Evolutionary conservation across 1,140 invertebrate genomes (phyloP).

Genomic region (Schlechtendalia chinensis): DNA sequence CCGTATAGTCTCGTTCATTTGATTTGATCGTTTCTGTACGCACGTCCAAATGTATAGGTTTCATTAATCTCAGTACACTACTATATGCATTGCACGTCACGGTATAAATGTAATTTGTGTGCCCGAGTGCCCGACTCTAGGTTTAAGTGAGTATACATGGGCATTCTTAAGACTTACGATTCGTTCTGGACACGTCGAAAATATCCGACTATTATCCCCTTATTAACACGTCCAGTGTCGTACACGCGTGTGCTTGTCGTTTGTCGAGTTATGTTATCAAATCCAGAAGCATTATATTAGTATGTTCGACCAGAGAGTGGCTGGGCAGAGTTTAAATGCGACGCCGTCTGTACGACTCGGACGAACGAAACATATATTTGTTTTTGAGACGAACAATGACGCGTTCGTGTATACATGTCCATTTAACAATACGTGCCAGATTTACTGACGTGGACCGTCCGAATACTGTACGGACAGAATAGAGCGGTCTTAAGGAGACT

Average conservation of each 20-base stretch:
- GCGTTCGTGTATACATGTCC: not conserved
- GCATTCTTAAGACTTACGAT: no score
- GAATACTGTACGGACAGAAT: not conserved
- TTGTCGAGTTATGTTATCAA: slow-evolving; percentile 4
- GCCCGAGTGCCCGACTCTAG: no score
- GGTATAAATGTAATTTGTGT: no score
- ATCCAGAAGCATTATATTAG: not conserved
- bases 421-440: no score
- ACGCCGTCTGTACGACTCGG: not conserved
- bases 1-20: not conserved
- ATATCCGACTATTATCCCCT: no score
- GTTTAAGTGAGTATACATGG: no score
- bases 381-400: not conserved
- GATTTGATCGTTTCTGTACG: no score
- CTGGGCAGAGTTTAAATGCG: not conserved
- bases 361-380: not conserved
- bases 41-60: not conserved
- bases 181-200: no score
- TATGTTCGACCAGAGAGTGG: not conserved
- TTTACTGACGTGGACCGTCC: slow-evolving; percentile 5
- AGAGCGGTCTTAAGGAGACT: not conserved
- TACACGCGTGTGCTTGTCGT: not conserved
- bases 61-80: no score
- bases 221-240: no score
- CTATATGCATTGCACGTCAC: no score